Evolutionary conservation across 2,797 vertebrate genomes (phyloP).

Genomic region (Potorous gilbertii): DNA sequence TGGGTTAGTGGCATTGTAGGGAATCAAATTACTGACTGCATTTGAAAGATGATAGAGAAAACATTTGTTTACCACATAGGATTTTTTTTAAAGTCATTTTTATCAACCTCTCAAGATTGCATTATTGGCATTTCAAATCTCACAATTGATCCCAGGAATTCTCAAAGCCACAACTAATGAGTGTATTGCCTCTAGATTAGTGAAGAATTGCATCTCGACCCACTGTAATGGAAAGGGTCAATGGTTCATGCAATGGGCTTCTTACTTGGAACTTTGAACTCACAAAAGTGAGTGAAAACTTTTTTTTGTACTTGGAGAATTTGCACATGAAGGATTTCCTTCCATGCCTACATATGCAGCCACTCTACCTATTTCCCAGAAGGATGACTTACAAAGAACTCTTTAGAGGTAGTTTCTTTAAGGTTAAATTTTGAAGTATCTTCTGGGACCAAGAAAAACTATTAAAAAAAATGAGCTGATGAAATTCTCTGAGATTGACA

Average conservation of each 20-base stretch:
- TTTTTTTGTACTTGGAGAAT: background rate
- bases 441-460: background rate
- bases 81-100: background rate
- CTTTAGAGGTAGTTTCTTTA: background rate
- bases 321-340: background rate
- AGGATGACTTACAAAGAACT: background rate
- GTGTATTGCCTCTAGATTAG: background rate
- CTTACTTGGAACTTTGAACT: background rate
- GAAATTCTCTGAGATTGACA: background rate
- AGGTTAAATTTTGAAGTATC: background rate
- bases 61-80: background rate
- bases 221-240: background rate
- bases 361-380: background rate
- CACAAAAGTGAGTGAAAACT: background rate
- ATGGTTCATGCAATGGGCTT: background rate
- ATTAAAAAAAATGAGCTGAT: background rate
- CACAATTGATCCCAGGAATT: background rate
- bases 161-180: background rate
- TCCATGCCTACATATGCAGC: background rate
- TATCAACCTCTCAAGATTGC: background rate
- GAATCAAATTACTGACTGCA: background rate
- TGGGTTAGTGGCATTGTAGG: background rate
- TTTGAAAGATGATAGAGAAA: background rate
- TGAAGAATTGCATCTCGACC: background rate
- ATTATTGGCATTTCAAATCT: background rate